A percentile compares a stretch with the other conserved stretches of the same genome.
Evolutionary conservation across 2,797 vertebrate species (phyloP).

Genomic region (Linurgus olivaceus): DNA sequence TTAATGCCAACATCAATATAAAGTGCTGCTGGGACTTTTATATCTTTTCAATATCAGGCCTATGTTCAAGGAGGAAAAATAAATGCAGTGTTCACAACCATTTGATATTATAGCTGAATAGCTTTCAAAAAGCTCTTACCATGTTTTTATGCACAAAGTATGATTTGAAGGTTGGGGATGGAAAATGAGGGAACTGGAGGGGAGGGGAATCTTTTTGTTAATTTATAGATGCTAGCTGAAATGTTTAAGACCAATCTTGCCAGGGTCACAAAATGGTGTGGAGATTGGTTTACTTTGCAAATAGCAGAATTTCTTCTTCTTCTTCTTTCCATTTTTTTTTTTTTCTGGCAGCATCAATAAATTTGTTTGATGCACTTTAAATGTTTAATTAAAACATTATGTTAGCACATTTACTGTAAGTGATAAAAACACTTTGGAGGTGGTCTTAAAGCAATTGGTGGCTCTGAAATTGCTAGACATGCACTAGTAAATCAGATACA

Average conservation of each 20-base stretch:
- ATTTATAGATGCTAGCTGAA: slow-evolving; percentile 13
- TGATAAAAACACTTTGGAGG: slow-evolving; percentile 64
- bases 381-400: slow-evolving; percentile 75
- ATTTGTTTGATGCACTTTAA: slow-evolving; percentile 72
- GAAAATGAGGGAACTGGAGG: slow-evolving; percentile 20
- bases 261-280: background rate
- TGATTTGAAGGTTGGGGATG: slow-evolving; percentile 4
- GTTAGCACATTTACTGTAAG: slow-evolving; percentile 66
- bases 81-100: slow-evolving; percentile 43
- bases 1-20: slow-evolving; percentile 69
- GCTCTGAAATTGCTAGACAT: slow-evolving; percentile 37
- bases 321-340: background rate
- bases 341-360: slow-evolving; percentile 50
- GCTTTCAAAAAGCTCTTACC: slow-evolving; percentile 51
- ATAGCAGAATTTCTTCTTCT: slow-evolving; percentile 25
- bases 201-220: background rate
- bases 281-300: slow-evolving; percentile 35
- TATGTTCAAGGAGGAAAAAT: slow-evolving; percentile 50
- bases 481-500: slow-evolving; percentile 58
- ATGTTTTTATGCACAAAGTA: slow-evolving; percentile 37
- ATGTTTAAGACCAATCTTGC: slow-evolving; percentile 19
- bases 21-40: slow-evolving; percentile 59
- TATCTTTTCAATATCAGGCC: slow-evolving; percentile 57
- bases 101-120: slow-evolving; percentile 27
- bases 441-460: slow-evolving; percentile 58